Evolutionary conservation across 2,113 vertebrate genomes (phyloP).

Genomic region (Eublepharis macularius): DNA sequence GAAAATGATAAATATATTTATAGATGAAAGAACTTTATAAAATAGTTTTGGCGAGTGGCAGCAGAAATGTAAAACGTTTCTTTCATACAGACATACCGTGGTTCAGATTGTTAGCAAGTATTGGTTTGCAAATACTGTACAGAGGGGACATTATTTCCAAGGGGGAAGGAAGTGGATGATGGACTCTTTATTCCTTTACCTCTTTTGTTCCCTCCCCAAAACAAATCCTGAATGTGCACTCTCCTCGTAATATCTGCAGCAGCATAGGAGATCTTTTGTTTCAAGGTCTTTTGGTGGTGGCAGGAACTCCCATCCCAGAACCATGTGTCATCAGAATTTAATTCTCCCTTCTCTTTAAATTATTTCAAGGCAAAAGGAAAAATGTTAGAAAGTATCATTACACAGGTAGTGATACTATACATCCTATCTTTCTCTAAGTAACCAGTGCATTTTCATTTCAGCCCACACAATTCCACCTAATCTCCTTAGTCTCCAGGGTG

Average conservation of each 20-base stretch:
- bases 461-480: not conserved
- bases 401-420: not conserved
- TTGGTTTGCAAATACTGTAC: no score
- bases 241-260: not conserved
- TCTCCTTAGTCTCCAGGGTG: not conserved
- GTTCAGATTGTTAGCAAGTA: not conserved
- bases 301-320: no score
- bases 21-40: not conserved
- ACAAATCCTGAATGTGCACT: not conserved
- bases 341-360: no score
- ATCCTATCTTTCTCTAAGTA: not conserved
- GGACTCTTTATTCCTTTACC: no score
- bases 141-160: not conserved
- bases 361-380: no score
- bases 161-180: not conserved
- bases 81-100: not conserved
- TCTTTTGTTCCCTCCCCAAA: not conserved
- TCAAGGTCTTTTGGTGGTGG: no score
- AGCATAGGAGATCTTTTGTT: no score
- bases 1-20: not conserved
- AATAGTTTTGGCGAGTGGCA: not conserved
- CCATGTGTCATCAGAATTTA: no score
- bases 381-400: not conserved
- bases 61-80: not conserved
- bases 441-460: not conserved